phyloP scores from a whole-genome alignment of 2,797 vertebrate genomes.

The Acipenser transmontanus region DNA sequence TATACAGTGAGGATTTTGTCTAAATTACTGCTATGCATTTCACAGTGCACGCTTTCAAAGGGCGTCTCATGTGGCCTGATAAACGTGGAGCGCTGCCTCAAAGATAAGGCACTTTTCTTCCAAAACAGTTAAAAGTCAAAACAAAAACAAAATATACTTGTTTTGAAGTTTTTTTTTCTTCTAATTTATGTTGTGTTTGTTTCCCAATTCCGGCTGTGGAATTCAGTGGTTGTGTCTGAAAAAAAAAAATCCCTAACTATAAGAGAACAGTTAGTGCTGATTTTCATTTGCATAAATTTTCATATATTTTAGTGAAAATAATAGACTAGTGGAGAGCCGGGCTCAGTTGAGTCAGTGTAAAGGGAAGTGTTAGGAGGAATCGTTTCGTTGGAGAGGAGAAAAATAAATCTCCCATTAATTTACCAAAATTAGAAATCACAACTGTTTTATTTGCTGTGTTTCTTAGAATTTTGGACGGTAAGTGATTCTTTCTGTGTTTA shows the following conservation, averaged over 20 bases:
- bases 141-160: conserved; percentile 15
- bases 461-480: conserved; percentile 68
- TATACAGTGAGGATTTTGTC: conserved; percentile 89
- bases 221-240: conserved; percentile 90
- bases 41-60: conserved; percentile 77
- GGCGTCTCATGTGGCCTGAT: conserved; percentile 79
- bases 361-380: conserved; percentile 81
- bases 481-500: conserved; percentile 46
- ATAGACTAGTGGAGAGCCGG: conserved; percentile 89
- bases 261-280: conserved; percentile 99
- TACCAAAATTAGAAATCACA: conserved; percentile 28
- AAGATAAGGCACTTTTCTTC: conserved; percentile 54
- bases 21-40: conserved; percentile 85
- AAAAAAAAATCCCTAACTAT: conserved; percentile 92
- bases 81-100: conserved; percentile 67
- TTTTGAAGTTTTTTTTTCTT: conserved; percentile 51
- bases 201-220: conserved; percentile 74
- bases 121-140: conserved; percentile 29
- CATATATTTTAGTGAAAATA: conserved; percentile 99
- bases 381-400: conserved; percentile 68
- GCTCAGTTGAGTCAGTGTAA: conserved; percentile 91
- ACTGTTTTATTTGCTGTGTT: conserved; percentile 35
- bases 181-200: conserved; percentile 57
- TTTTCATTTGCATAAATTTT: conserved; percentile 99
- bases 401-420: conserved; percentile 30